Base-by-base conservation (phyloP, 2,113 vertebrate species). In the Australoheros scitulus region DNA sequence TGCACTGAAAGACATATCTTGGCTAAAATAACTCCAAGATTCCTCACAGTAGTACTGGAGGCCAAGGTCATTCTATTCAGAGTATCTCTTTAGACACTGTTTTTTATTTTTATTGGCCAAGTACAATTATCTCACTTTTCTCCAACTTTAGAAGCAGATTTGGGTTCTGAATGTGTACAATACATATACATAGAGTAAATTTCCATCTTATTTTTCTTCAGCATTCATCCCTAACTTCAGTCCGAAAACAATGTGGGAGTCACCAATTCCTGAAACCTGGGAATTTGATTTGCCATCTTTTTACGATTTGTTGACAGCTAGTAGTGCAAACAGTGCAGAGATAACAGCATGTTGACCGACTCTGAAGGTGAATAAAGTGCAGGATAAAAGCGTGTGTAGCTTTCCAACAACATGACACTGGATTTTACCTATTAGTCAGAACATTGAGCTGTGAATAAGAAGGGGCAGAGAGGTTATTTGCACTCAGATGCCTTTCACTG, bases 381-480 rank as follows among this genome's bases (percentile, higher is more conserved):
- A 74, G 1, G 22, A 88, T 87, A 85, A 87, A 60, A 59, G 61
- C 15, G 14, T 68, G 36, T 75, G 70, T 36, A 14, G 11, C 57
- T 83, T 56, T 64, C 32, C 74, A 65, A 18, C 32, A 80, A 59
- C n/a, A 64, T 61, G 17, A 72, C 20, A 70, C 41, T 24, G 11
- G 38, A 41, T 61, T 82, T 88, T 41, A 26, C n/a, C 36, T 6
- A 78, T 88, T 58, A 83, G 50, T 36, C 58, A 11, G 20, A 89
- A 32, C 36, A 57, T 22, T 1, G 11, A 85, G 59, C 63, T 34
- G 3, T 14, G 10, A 79, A 78, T 38, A 81, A 84, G 77, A 41
- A n/a, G 2, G 11, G 7, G 6, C 57, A 65, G 43, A 34, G 20
- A 20, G 47, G 47, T n/a, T 76, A 20, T 81, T 80, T 75, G 7